Conservation (phyloP, 2,888 invertebrate species). For the Leucania comma region DNA sequence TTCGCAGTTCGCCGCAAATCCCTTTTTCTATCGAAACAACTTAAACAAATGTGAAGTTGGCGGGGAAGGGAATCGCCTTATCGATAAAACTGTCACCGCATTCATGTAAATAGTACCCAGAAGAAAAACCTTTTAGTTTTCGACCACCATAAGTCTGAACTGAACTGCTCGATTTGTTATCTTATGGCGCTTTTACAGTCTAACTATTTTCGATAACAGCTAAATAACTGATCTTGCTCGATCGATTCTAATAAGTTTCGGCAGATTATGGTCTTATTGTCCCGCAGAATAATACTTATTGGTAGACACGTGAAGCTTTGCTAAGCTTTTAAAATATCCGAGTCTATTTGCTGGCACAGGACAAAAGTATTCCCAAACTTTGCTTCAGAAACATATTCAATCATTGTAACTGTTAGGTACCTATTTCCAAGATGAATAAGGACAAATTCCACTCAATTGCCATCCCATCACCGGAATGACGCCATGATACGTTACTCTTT, state of each 20-base stretch:
- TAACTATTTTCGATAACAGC: constrained; percentile 17
- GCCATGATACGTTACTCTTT: constrained; percentile 42
- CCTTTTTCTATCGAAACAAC: constrained; percentile 63
- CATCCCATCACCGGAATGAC: constrained; percentile 39
- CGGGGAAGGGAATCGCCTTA: constrained; percentile 57
- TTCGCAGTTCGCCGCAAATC: constrained; percentile 59
- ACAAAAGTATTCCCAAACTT: neutral
- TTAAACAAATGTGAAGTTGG: constrained; percentile 68
- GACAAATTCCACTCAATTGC: constrained; percentile 22
- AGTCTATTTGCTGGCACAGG: neutral
- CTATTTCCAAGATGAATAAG: constrained; percentile 13
- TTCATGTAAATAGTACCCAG: constrained; percentile 56
- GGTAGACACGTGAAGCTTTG: neutral
- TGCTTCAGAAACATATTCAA: constrained; percentile 6
- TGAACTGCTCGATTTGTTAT: constrained; percentile 40
- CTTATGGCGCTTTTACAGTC: constrained; percentile 24
- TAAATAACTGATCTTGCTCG: constrained; percentile 7
- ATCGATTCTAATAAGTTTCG: constrained; percentile 15
- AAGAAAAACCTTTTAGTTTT: constrained; percentile 53
- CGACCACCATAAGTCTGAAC: constrained; percentile 38
- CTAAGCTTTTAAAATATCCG: neutral
- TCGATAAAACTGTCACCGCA: constrained; percentile 68
- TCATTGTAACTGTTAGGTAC: neutral
- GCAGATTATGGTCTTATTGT: neutral
- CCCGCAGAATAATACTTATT: constrained; percentile 5